Conservation (phyloP, 2,888 invertebrate species). For the Drosophila atripex region DNA sequence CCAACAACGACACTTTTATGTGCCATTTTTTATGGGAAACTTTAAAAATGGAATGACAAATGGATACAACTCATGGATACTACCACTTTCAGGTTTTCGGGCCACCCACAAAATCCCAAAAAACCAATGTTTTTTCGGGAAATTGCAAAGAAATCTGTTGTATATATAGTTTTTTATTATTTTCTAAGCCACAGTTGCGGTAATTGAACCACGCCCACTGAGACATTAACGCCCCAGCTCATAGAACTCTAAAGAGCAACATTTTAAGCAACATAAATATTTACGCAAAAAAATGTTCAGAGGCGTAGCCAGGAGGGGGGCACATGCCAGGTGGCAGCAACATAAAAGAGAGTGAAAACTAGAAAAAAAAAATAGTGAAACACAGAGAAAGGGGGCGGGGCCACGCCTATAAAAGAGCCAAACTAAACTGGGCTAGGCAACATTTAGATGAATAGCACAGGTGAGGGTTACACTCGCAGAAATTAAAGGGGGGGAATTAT, state of each 20-base stretch:
- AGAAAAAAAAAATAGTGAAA: slow-evolving; percentile 14
- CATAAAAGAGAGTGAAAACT: slow-evolving; percentile 39
- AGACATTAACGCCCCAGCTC: slow-evolving; percentile 14
- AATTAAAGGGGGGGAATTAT: background rate
- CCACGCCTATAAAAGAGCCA: slow-evolving; percentile 2
- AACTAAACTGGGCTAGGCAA: slow-evolving; percentile 37
- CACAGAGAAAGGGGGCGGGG: slow-evolving; percentile 13
- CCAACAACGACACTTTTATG: slow-evolving; percentile 26
- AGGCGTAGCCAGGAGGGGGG: background rate
- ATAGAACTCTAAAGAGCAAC: slow-evolving; percentile 27
- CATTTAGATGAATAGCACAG: slow-evolving; percentile 24
- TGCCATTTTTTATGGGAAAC: slow-evolving; percentile 21
- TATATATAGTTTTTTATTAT: slow-evolving; percentile 1
- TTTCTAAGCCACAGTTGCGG: slow-evolving; percentile 5
- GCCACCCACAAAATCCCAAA: background rate
- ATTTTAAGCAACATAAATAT: slow-evolving; percentile 43
- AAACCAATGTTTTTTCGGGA: slow-evolving; percentile 13
- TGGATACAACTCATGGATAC: slow-evolving; percentile 5
- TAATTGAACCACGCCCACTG: slow-evolving; percentile 36
- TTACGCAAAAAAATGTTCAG: slow-evolving; percentile 27
- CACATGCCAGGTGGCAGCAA: background rate
- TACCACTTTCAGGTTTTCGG: background rate
- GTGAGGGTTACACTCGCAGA: slow-evolving; percentile 6
- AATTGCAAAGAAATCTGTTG: background rate
- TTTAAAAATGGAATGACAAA: slow-evolving; percentile 15